Evolutionary conservation across 2,888 invertebrate species (phyloP).

Genomic region (Ecdyonurus torrentis): DNA sequence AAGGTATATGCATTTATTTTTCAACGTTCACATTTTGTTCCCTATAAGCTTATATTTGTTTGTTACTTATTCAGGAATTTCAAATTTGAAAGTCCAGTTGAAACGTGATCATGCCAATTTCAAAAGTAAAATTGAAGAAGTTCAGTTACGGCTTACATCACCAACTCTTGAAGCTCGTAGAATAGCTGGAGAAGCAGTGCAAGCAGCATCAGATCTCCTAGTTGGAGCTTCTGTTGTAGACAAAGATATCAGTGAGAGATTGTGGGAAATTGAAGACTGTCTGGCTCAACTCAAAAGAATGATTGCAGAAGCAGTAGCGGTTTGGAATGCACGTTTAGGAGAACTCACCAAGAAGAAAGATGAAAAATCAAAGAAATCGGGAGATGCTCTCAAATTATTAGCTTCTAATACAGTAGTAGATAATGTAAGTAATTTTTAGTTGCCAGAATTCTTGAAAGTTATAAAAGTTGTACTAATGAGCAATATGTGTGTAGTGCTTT

Average conservation of each 20-base stretch:
- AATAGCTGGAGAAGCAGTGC: slow-evolving; percentile 19
- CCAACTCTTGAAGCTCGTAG: slow-evolving; percentile 39
- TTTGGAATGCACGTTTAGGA: slow-evolving; percentile 46
- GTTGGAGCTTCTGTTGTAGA: too few relatives aligned
- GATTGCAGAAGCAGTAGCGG: slow-evolving; percentile 48
- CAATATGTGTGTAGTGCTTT: too few relatives aligned
- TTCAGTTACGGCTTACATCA: slow-evolving; percentile 57
- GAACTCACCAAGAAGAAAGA: slow-evolving; percentile 27
- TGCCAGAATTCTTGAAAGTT: too few relatives aligned
- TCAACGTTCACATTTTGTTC: neutral
- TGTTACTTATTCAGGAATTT: slow-evolving; percentile 8
- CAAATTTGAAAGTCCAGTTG: slow-evolving; percentile 33
- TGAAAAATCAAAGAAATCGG: slow-evolving; percentile 20
- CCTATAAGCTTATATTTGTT: neutral
- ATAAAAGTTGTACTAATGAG: too few relatives aligned
- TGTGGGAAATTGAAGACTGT: slow-evolving; percentile 40
- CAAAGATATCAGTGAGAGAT: slow-evolving; percentile 17
- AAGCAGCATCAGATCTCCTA: slow-evolving; percentile 17
- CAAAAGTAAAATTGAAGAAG: slow-evolving; percentile 63
- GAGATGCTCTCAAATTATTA: too few relatives aligned
- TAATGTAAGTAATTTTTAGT: too few relatives aligned
- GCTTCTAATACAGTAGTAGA: too few relatives aligned
- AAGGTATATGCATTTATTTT: neutral
- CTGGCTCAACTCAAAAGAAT: slow-evolving; percentile 44
- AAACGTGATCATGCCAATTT: slow-evolving; percentile 55